These are phyloP conservation scores for Bombus waltoni DNA, from an alignment of 1,140 invertebrate species.

Conservation along the genomic window DNA sequence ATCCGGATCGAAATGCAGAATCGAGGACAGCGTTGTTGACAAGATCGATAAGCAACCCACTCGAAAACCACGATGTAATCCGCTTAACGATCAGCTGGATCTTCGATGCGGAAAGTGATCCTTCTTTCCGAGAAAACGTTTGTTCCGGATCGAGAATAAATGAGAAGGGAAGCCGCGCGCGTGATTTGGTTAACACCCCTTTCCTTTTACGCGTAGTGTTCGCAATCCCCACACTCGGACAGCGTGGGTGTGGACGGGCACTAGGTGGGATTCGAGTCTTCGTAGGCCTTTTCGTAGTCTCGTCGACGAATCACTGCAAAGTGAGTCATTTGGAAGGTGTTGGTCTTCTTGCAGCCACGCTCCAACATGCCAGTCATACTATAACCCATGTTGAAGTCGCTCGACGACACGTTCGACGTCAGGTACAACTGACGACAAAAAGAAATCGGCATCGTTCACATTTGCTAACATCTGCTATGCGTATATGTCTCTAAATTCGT, in stretches of 20 bases:
- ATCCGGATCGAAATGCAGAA: neutral
- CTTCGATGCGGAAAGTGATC: neutral
- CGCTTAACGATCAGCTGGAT: neutral
- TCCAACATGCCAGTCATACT: constrained; percentile 93
- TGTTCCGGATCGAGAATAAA: neutral
- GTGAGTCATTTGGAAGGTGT: constrained; percentile 92
- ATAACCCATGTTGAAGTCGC: constrained; percentile 94
- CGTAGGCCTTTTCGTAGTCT: constrained; percentile 82
- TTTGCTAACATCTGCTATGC: neutral
- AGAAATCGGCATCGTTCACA: neutral
- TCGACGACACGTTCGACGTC: constrained; percentile 89
- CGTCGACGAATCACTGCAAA: constrained; percentile 91
- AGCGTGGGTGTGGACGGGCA: constrained; percentile 81
- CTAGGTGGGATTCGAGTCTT: constrained; percentile 81
- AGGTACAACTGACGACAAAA: constrained; percentile 85
- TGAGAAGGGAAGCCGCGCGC: neutral
- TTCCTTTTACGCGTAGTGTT: constrained; percentile 77
- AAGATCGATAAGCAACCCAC: neutral
- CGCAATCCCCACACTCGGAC: constrained; percentile 80
- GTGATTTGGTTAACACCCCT: constrained; percentile 8
- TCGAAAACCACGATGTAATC: neutral
- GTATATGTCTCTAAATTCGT: neutral
- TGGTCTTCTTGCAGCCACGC: constrained; percentile 89
- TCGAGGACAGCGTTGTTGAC: neutral
- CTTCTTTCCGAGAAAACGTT: neutral